Conservation (phyloP, 2,113 vertebrate genomes). For the Dasyurus viverrinus region DNA sequence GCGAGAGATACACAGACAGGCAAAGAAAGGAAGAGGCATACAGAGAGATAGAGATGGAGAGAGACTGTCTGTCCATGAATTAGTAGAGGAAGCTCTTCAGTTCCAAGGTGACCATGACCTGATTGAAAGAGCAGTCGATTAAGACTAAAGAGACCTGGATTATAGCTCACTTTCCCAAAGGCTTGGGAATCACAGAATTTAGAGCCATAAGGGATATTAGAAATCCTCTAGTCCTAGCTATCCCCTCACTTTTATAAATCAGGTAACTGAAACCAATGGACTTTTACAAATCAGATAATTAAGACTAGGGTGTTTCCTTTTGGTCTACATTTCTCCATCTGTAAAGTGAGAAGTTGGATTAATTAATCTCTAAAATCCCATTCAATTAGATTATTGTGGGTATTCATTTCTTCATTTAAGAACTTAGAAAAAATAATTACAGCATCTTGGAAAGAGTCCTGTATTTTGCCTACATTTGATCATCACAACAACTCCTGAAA, state of each 20-base stretch:
- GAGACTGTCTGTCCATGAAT: too few species aligned
- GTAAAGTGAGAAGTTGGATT: background rate
- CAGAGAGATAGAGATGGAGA: too few species aligned
- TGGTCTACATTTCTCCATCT: background rate
- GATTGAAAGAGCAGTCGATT: too few species aligned
- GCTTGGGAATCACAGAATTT: background rate
- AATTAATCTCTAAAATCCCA: background rate
- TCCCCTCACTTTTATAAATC: background rate
- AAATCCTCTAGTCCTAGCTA: background rate
- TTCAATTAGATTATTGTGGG: background rate
- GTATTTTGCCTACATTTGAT: background rate
- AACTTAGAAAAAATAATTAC: background rate
- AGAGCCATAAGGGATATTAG: background rate
- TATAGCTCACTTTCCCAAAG: too few species aligned
- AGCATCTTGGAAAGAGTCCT: background rate
- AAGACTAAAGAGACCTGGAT: too few species aligned
- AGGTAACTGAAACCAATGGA: background rate
- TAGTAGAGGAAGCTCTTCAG: too few species aligned
- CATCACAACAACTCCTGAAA: background rate
- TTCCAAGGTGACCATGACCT: too few species aligned
- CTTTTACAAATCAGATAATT: too few species aligned
- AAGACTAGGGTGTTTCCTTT: background rate
- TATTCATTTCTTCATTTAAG: slow-evolving; percentile 29
- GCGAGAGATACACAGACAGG: too few species aligned
- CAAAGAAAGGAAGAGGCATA: too few species aligned